Base-by-base conservation (phyloP, 2,888 invertebrate genomes). In the Imbricaverruca yamaguchii region DNA sequence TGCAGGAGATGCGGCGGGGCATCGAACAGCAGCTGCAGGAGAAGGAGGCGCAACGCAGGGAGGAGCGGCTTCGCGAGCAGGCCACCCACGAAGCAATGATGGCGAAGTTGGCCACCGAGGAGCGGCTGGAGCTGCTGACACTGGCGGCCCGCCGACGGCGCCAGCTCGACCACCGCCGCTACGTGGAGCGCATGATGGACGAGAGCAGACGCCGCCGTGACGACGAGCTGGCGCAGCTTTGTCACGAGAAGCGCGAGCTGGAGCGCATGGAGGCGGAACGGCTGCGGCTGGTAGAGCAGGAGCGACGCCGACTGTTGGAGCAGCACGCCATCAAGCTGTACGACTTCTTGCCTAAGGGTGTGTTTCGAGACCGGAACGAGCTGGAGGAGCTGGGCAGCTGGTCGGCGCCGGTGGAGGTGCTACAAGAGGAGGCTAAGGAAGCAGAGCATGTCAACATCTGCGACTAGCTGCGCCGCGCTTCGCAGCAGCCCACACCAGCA, bases 31-130 rank as follows among this genome's bases (percentile, higher is more conserved):
- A 74, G 55, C 74, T 74, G 74, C 74, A 74, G 74, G 9, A 74
- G 74, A 53, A 55, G 55, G 18, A 74, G 74, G 18, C 53, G 74
- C 53, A 53, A 18, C 53, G 21, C 9, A 18, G 74, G 10, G 39
- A 39, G 18, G 74, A 74, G 39, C 9, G 18, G 21, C 74, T 74
- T 21, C 74, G 55, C 23, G 55, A 21, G 15, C 4, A 74, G 74
- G 74, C 74, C 74, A 39, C 21, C 18, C 74, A 74, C 21, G 55
- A 55, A 21, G 18, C 81, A 81, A 80, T 82, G 53, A 80, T 82
- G 15, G 82, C 80, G 63, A 81, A 81, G 25, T 56, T 82, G 80
- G 82, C 82, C 55, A 81, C 81, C 21, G 82, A 82, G 79, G 81
- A 78, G 21, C 63, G 57, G 7, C 80, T 81, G 39, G 82, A 82